A percentile compares a stretch with the other conserved stretches of the same genome.
phyloP scores from a whole-genome alignment of 2,113 vertebrate genomes.

The Anoura caudifer region DNA sequence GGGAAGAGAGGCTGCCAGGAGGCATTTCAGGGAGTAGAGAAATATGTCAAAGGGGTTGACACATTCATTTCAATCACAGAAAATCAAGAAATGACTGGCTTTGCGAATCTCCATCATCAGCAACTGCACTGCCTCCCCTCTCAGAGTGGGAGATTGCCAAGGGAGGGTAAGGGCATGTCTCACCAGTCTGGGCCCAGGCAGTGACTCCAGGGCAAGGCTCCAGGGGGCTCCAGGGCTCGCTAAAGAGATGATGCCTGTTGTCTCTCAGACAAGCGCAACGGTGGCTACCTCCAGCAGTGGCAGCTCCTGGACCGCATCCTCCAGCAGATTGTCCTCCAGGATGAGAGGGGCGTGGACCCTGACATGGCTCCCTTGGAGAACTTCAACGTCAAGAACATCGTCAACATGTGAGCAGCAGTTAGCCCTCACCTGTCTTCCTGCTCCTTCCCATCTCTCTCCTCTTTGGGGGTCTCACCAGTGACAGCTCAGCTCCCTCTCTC shows the following conservation, averaged over 20 bases:
- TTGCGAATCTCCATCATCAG: neutral
- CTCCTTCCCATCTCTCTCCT: neutral
- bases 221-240: neutral
- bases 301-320: constrained; percentile 96
- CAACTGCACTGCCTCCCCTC: neutral
- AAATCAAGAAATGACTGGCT: neutral
- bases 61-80: neutral
- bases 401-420: constrained; percentile 91
- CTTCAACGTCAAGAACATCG: constrained; percentile 97
- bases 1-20: neutral
- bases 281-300: constrained; percentile 93
- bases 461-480: neutral
- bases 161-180: neutral
- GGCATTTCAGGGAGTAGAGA: neutral
- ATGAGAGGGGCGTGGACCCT: constrained; percentile 93
- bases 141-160: neutral
- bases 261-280: constrained; percentile 90
- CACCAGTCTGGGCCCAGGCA: neutral
- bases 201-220: neutral
- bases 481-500: neutral
- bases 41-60: neutral
- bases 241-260: neutral
- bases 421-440: neutral
- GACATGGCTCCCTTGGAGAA: constrained; percentile 93
- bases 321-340: constrained; percentile 97